These are phyloP conservation scores for Chiroxiphia lanceolata DNA, from an alignment of 2,797 vertebrate genomes.

Conservation along the genomic window DNA sequence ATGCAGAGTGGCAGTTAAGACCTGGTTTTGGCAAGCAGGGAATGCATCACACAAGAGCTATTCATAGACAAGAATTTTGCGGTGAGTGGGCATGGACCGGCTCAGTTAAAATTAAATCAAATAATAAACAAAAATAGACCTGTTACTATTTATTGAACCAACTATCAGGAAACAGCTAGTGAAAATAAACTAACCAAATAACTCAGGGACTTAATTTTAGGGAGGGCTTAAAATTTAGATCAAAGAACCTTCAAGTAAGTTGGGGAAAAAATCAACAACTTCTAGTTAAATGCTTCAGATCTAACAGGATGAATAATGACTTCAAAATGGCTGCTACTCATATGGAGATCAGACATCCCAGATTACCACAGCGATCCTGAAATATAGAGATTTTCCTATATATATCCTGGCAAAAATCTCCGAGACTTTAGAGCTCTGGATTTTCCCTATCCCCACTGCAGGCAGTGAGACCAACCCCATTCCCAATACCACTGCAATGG, in stretches of 20 bases:
- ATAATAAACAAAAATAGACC: slow-evolving; percentile 15
- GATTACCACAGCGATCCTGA: not conserved
- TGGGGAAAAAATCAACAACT: not conserved
- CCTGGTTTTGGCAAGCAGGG: not conserved
- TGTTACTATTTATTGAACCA: slow-evolving; percentile 14
- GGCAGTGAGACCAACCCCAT: not conserved
- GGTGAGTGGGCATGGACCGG: not conserved
- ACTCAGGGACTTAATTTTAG: not conserved
- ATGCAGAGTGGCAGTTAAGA: not conserved
- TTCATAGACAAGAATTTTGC: not conserved
- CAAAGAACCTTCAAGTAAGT: not conserved
- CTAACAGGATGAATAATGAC: not conserved
- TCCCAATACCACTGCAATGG: accelerated
- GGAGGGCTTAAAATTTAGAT: not conserved
- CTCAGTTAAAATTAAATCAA: slow-evolving; percentile 25
- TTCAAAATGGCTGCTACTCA: not conserved
- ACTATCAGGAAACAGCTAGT: not conserved
- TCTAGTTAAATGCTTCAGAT: not conserved
- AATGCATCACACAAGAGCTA: not conserved
- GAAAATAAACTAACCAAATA: slow-evolving; percentile 3
- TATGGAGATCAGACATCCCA: not conserved
- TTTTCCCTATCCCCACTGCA: not conserved
- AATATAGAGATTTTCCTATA: not conserved
- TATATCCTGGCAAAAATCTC: not conserved
- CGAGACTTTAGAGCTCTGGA: not conserved